phyloP scores from a whole-genome alignment of 2,113 vertebrate genomes.

The Stigmatopora nigra region DNA sequence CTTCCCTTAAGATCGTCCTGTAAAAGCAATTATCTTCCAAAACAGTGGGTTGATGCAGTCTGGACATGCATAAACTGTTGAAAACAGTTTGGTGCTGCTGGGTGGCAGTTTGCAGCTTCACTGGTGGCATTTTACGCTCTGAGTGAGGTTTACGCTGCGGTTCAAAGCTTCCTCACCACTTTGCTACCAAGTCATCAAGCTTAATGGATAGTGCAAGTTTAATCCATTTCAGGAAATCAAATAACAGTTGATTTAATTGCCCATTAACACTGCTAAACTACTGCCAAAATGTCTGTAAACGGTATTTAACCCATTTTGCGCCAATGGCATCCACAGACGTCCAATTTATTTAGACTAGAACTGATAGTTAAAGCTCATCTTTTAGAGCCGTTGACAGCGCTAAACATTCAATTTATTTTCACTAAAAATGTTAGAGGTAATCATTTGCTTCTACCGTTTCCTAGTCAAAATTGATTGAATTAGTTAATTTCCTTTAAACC shows the following conservation, averaged over 20 bases:
- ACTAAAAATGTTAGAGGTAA: too few relatives aligned
- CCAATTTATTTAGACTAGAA: too few relatives aligned
- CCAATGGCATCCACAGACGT: too few relatives aligned
- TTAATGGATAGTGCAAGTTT: slow-evolving; percentile 30
- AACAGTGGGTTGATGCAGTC: slow-evolving; percentile 8
- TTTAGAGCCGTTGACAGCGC: too few relatives aligned
- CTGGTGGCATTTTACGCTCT: not conserved
- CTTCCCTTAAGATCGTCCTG: slow-evolving; percentile 6
- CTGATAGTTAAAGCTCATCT: too few relatives aligned
- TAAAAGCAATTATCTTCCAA: slow-evolving; percentile 1
- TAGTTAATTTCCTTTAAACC: slow-evolving; percentile 16
- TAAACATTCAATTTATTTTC: too few relatives aligned
- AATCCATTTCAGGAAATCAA: slow-evolving; percentile 45
- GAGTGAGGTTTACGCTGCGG: slow-evolving; percentile 8
- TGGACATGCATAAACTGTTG: slow-evolving; percentile 26
- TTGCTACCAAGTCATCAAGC: slow-evolving; percentile 28
- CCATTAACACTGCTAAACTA: slow-evolving; percentile 24
- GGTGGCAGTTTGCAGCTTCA: slow-evolving; percentile 3
- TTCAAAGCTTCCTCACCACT: slow-evolving; percentile 36
- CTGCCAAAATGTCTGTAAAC: slow-evolving; percentile 33
- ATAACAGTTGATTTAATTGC: slow-evolving; percentile 38
- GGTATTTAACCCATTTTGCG: slow-evolving; percentile 4
- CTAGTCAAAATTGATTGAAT: too few relatives aligned
- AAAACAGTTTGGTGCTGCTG: slow-evolving; percentile 8
- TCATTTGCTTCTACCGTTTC: too few relatives aligned